Conservation (phyloP, 2,797 vertebrate genomes). For the Melanitta fusca region DNA sequence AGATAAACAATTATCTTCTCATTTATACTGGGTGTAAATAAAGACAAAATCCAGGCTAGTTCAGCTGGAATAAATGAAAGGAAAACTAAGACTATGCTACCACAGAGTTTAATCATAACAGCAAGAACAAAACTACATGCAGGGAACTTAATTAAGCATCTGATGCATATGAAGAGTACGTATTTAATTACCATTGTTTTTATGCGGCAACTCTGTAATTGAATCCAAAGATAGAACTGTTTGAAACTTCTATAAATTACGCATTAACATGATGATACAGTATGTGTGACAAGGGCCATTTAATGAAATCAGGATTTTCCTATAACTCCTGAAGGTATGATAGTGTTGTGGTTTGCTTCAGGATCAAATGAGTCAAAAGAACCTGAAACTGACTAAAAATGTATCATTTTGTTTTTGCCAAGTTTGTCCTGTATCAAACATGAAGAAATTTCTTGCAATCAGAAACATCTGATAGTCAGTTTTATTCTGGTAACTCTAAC, state of each 20-base stretch:
- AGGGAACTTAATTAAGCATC: conserved; percentile 46
- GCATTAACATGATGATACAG: not conserved
- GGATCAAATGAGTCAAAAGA: not conserved
- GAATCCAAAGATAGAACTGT: conserved; percentile 21
- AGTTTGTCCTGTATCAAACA: not conserved
- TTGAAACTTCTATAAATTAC: not conserved
- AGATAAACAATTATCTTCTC: not conserved
- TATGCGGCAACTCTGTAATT: conserved; percentile 12
- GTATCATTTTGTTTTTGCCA: not conserved
- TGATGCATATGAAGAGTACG: conserved; percentile 41
- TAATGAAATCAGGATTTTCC: not conserved
- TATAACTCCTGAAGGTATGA: not conserved
- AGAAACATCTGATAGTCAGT: not conserved
- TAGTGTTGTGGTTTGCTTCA: not conserved
- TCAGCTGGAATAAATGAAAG: conserved; percentile 39
- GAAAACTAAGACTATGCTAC: conserved; percentile 32
- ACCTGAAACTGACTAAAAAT: not conserved
- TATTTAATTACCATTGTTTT: conserved; percentile 60
- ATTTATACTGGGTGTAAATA: not conserved
- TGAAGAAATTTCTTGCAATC: not conserved
- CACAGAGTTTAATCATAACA: conserved; percentile 35
- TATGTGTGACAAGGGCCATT: not conserved
- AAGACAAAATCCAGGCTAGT: conserved; percentile 27
- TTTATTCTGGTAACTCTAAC: not conserved
- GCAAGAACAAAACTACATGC: conserved; percentile 45